Conservation (phyloP, 92 coral and sea anemone genomes). For the Zoanthus sociatus region DNA sequence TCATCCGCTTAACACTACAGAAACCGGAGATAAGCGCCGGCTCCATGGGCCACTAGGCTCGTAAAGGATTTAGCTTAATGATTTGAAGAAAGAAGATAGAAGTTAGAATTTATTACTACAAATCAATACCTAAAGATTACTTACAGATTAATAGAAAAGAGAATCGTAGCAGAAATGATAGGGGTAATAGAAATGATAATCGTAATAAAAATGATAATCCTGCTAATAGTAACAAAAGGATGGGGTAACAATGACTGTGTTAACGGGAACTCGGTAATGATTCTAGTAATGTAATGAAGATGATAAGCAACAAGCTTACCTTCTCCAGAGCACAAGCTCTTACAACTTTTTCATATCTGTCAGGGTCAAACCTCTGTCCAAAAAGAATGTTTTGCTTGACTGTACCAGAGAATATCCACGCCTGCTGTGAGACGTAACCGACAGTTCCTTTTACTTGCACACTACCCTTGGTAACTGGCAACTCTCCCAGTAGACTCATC, state of each 20-base stretch:
- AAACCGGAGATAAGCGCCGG: too few relatives aligned
- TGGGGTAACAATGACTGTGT: not conserved
- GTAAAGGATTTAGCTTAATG: too few relatives aligned
- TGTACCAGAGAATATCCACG: constrained; percentile 97
- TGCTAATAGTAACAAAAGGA: not conserved
- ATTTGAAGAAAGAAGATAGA: too few relatives aligned
- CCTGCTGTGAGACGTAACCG: constrained; percentile 88
- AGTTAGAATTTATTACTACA: too few relatives aligned
- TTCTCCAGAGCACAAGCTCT: constrained; percentile 88
- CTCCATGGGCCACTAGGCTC: too few relatives aligned
- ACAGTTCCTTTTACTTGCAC: constrained; percentile 76
- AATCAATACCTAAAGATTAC: too few relatives aligned
- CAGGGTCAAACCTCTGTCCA: constrained; percentile 75
- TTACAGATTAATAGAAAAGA: too few relatives aligned
- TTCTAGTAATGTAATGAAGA: not conserved
- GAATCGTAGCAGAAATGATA: too few relatives aligned
- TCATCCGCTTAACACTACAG: too few relatives aligned
- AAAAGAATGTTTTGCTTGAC: constrained; percentile 93
- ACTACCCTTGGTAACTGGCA: constrained; percentile 75
- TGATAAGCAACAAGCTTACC: constrained; percentile 54
- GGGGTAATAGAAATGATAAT: too few relatives aligned
- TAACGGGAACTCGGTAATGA: not conserved
- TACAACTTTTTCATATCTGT: constrained; percentile 77
- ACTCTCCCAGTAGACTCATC: constrained; percentile 88
- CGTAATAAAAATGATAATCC: too few relatives aligned